These are phyloP conservation scores for Clivina fossor DNA, from an alignment of 2,888 invertebrate species.

Conservation along the genomic window DNA sequence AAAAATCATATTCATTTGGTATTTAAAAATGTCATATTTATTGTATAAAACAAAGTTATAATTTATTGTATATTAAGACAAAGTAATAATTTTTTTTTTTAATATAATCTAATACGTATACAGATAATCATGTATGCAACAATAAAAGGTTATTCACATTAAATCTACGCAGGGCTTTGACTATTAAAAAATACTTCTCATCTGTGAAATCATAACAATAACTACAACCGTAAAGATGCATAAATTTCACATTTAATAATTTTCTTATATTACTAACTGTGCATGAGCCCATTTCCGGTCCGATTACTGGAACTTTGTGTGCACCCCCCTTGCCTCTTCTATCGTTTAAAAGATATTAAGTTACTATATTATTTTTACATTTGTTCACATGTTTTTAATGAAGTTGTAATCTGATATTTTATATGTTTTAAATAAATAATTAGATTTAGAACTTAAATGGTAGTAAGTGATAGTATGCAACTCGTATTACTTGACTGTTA, in stretches of 20 bases:
- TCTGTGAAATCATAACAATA: slow-evolving; percentile 25
- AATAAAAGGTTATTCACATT: slow-evolving; percentile 21
- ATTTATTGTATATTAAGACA: not conserved
- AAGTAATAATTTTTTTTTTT: not conserved
- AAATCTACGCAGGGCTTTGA: slow-evolving; percentile 8
- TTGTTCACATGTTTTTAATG: slow-evolving; percentile 3
- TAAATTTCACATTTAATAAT: slow-evolving; percentile 52
- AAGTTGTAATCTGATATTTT: slow-evolving; percentile 10
- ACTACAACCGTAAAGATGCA: slow-evolving; percentile 39
- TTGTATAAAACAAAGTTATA: too few species aligned
- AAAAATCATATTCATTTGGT: too few species aligned
- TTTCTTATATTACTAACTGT: slow-evolving; percentile 39
- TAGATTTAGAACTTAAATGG: too few species aligned
- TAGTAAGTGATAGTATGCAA: too few species aligned
- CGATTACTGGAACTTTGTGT: slow-evolving; percentile 21
- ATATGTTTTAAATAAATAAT: too few species aligned
- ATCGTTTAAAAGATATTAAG: too few species aligned
- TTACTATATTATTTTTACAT: slow-evolving; percentile 1
- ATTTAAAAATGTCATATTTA: too few species aligned
- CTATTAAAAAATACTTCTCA: slow-evolving; percentile 3
- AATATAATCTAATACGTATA: not conserved
- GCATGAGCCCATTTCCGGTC: slow-evolving; percentile 46
- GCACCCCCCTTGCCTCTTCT: slow-evolving; percentile 4
- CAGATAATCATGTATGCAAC: not conserved
- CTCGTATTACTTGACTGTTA: too few species aligned